A percentile compares a stretch with the other conserved stretches of the same genome.
These are phyloP conservation scores for Anaspis maculata DNA, from an alignment of 2,888 invertebrate genomes.

Conservation along the genomic window DNA sequence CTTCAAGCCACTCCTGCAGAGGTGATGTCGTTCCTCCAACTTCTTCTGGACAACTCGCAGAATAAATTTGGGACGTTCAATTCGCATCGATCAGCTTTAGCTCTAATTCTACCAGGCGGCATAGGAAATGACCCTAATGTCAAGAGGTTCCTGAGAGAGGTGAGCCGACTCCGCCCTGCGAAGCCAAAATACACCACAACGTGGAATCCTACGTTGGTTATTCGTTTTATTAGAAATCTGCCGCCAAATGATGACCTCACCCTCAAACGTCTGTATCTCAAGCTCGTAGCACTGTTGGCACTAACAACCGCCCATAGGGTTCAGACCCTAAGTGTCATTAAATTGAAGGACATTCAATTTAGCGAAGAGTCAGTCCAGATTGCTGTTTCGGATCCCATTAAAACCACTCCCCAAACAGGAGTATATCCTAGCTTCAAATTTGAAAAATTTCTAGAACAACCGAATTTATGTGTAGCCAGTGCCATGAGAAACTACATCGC, in stretches of 20 bases:
- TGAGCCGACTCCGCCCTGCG: constrained; percentile 17
- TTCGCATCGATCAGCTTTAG: constrained; percentile 21
- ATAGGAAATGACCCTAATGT: constrained; percentile 15
- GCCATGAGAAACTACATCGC: constrained; percentile 12
- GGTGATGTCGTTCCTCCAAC: constrained; percentile 13
- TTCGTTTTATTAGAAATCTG: constrained; percentile 7
- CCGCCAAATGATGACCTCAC: not conserved
- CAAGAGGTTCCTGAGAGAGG: constrained; percentile 21
- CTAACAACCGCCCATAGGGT: not conserved
- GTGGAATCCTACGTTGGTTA: constrained; percentile 23
- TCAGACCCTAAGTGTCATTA: not conserved
- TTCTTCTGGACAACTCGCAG: constrained; percentile 2
- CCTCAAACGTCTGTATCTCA: not conserved
- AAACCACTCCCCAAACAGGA: too few relatives aligned
- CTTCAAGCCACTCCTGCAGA: constrained; percentile 2
- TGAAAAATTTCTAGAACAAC: constrained; percentile 9
- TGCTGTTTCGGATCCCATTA: not conserved
- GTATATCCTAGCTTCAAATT: too few relatives aligned
- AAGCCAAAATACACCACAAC: constrained; percentile 20
- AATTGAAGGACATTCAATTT: not conserved
- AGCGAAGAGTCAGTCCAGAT: too few relatives aligned
- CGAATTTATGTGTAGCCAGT: constrained; percentile 14
- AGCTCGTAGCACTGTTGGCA: not conserved
- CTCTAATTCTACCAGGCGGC: constrained; percentile 15
- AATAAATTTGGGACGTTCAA: constrained; percentile 21